Evolutionary conservation across 2,888 invertebrate genomes (phyloP), one percentile per base, ranked within the genome.

Genomic region (Spilosoma lubricipeda): DNA sequence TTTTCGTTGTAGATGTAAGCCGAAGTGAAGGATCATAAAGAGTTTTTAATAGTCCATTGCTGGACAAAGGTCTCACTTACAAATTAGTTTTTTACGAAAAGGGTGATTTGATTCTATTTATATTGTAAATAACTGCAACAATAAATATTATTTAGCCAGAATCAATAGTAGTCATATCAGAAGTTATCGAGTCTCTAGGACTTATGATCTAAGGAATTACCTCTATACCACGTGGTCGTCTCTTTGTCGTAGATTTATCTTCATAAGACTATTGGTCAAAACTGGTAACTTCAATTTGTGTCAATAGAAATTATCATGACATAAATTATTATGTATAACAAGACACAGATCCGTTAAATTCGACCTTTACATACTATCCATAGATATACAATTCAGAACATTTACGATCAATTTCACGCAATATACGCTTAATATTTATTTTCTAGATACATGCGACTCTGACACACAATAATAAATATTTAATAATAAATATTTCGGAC

Each of bases 291-390:
- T 45, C 48, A 30, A 73, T 64, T 74, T 77, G 77, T 73, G 72
- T 71, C 76, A 74, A 70, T 69, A 69, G 15, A 69, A 59, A 59
- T 70, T 65, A 70, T 79, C 79, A 72, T 70, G 73, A 73, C 75
- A 69, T 67, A 74, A 67, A 76, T 73, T 30, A 48, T 67, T 64
- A 45, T 64, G 48, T 64, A 8, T 27, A 75, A 79, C 71, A 72
- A 73, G 80, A 74, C 75, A 74, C 74, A 72, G 80, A 79, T 81
- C 68, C 64, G 73, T 71, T 71, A 75, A 56, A 71, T 64, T 66
- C 77, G 76, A 83, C 80, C 75, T 83, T 81, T 80, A 80, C 78
- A 67, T 77, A 70, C 68, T 74, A 77, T 77, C 75, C 74, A 72
- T 76, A 65, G 68, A 18, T 52, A 36, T 64, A 36, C 39, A 80